Base-by-base conservation (phyloP, 2,113 vertebrate species). In the Dolichotis patagonum region DNA sequence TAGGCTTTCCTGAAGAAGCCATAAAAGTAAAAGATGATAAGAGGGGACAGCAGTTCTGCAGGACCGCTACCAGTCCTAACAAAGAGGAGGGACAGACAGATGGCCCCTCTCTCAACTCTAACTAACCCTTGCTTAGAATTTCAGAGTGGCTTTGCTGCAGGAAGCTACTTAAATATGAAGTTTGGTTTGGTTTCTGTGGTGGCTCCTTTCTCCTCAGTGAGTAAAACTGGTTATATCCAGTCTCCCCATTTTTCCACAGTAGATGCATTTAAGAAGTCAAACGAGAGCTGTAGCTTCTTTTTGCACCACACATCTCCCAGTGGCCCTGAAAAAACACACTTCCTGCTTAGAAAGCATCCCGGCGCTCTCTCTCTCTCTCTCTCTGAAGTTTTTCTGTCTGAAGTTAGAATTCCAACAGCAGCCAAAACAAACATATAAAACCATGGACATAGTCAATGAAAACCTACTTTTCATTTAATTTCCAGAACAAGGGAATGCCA, bases 1-100 rank as follows among this genome's bases (percentile, higher is more conserved):
- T 43, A 58, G 93, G 90, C 81, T 95, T 95, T 97, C 80, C 94
- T 96, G 90, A 22, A 88, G 93, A 87, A 90, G 87, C 49, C 80
- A 38, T 30, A 43, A 95, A 69, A 90, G 87, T 60, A 96, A 96
- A 77, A 16, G 32, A 87, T 63, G 58, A 95, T 32, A 88, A 96
- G 94, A 96, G 24, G 22, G 93, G 52, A 35, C 19, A 73, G 20
- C n/a, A 30, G 82, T 92, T 88, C 56, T 58, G 32, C 49, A 88
- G 62, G 46, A 43, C 52, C 62, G 60, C 87, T 82, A 78, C 73
- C 67, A 92, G 52, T 4, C 22, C 81, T 91, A 90, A 90, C 77
- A 91, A 96, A 90, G 80, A 85, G 7, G 16, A 35, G 20, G 5
- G 28, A 56, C 32, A 73, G 43, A 58, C 14, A 54, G 35, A 32